A percentile compares a stretch with the other conserved stretches of the same genome.
Conservation (phyloP, 2,113 vertebrate genomes). For the Heliornis fulica region DNA sequence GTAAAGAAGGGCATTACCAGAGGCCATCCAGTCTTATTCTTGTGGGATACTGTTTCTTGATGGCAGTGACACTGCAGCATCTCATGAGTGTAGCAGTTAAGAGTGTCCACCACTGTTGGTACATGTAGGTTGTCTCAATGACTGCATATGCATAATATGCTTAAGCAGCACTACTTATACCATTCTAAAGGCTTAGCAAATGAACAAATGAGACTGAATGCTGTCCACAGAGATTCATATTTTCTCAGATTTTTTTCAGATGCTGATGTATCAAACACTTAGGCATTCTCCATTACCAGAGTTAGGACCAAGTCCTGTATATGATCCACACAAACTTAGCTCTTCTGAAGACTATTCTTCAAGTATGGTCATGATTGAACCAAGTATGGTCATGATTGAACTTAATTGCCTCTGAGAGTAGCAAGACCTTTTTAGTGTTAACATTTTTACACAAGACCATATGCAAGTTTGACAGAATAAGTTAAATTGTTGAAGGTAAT, state of each 20-base stretch:
- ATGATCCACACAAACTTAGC: not conserved
- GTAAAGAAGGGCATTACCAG: not conserved
- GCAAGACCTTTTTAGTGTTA: not conserved
- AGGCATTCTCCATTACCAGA: not conserved
- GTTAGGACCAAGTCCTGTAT: not conserved
- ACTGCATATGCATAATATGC: not conserved
- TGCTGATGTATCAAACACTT: accelerated
- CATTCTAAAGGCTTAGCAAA: not conserved
- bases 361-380: not conserved
- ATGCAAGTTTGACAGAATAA: not conserved
- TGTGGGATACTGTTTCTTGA: not conserved
- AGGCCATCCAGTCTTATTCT: not conserved
- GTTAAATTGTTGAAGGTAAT: not conserved
- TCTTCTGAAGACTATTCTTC: not conserved
- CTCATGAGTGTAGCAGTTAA: no score
- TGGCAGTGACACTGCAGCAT: not conserved
- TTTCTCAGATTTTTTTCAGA: not conserved
- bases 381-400: not conserved
- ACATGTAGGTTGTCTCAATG: not conserved
- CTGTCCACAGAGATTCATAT: not conserved
- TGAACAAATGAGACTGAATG: not conserved
- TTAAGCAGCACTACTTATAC: not conserved
- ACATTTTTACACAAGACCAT: not conserved
- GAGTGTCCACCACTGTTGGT: accelerated
- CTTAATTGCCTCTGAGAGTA: not conserved